These are phyloP conservation scores for Cynocephalus volans DNA, from an alignment of 2,113 vertebrate species.

Conservation along the genomic window DNA sequence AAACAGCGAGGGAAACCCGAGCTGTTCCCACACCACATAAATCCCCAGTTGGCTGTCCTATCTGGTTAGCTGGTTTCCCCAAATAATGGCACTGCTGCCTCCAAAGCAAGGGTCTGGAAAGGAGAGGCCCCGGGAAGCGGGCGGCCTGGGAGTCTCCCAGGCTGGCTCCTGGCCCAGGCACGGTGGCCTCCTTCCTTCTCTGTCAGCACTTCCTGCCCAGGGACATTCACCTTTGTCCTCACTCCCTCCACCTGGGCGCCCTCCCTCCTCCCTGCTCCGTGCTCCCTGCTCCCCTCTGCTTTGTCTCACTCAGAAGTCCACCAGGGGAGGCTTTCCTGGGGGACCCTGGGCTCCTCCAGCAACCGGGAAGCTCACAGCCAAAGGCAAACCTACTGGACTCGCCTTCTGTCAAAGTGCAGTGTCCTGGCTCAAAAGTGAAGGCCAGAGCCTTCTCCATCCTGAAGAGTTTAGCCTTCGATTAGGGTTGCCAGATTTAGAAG, in stretches of 20 bases:
- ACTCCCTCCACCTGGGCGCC: background rate
- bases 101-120: background rate
- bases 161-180: background rate
- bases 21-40: constrained; percentile 84
- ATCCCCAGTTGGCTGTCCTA: constrained; percentile 73
- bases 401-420: background rate
- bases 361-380: background rate
- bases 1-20: constrained; percentile 80
- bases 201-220: constrained; percentile 34
- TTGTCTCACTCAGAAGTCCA: background rate
- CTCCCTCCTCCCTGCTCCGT: background rate
- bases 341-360: background rate
- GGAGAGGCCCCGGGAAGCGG: background rate
- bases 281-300: background rate
- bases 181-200: background rate
- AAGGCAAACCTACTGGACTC: background rate
- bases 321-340: background rate
- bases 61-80: constrained; percentile 71
- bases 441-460: background rate
- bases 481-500: background rate
- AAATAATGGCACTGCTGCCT: constrained; percentile 53
- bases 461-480: background rate
- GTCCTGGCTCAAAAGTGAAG: background rate
- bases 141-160: background rate
- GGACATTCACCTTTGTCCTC: background rate